Base-by-base conservation (phyloP, 2,797 vertebrate genomes). In the Pseudochromis fuscus region DNA sequence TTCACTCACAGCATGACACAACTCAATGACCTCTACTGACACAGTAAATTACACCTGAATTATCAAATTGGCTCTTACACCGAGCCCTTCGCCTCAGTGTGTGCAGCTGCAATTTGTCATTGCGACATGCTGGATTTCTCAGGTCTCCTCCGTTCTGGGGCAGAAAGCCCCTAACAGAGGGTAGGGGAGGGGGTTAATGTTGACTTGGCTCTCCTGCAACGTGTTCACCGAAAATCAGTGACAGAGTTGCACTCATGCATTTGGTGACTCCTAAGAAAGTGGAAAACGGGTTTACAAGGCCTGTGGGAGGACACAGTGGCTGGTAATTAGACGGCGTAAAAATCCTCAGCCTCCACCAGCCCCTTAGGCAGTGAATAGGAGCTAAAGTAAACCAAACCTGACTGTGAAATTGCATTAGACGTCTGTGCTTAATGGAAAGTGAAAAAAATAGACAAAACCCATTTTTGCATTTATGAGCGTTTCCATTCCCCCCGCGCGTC, bases 381-480 rank as follows among this genome's bases (percentile, higher is more conserved):
- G 81, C 79, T 59, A 77, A 87, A 88, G 87, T 76, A 86, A 93
- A 89, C 79, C 77, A 83, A 89, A 88, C 81, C 89, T 89, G 81
- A 88, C 85, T 89, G 88, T 91, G 86, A 92, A 93, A 93, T 91
- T 89, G 76, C 88, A 91, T 91, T 90, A 90, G 80, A 88, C 50
- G 70, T 75, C 58, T 81, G 67, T 21, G 76, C 82, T 86, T 87
- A 91, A 89, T 89, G 81, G 85, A 86, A 86, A 88, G 80, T 72
- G 51, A 68, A 72, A 73, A 72, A 80, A 79, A 83, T 42, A 75
- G 50, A 88, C 71, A 82, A 72, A 80, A 75, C 73, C 46, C 48
- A 62, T 84, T 88, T 79, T 69, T 79, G 58, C 73, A 68, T 84
- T 86, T 76, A 67, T 56, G 59, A 86, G 49, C 61, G 2, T 81